These are phyloP conservation scores for Calephelis perditalis DNA, from an alignment of 2,888 invertebrate species.

Conservation along the genomic window DNA sequence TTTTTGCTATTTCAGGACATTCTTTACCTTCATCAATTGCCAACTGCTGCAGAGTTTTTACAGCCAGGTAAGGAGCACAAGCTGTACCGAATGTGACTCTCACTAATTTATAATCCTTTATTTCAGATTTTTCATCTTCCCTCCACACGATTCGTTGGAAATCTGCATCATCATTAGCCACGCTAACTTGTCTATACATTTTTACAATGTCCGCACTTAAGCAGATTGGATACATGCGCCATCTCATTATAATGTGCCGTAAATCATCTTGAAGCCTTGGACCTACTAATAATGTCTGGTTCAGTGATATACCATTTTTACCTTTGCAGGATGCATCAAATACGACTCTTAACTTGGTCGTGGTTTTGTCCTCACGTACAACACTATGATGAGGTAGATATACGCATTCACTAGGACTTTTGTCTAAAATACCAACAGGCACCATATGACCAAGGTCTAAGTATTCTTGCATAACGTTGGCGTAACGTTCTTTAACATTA, in stretches of 20 bases:
- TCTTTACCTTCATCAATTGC: background rate
- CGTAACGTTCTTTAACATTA: slow-evolving; percentile 1
- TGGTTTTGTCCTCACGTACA: slow-evolving; percentile 29
- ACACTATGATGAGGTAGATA: slow-evolving; percentile 38
- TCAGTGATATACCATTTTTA: background rate
- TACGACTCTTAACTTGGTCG: slow-evolving; percentile 34
- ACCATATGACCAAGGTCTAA: slow-evolving; percentile 16
- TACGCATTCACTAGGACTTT: slow-evolving; percentile 12
- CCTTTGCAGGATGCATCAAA: slow-evolving; percentile 25
- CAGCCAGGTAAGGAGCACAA: slow-evolving; percentile 14
- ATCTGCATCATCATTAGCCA: background rate
- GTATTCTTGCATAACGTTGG: slow-evolving; percentile 14
- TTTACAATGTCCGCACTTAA: background rate
- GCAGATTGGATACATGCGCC: background rate
- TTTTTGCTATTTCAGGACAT: slow-evolving; percentile 6
- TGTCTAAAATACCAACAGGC: background rate
- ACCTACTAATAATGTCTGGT: background rate
- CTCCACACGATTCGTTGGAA: slow-evolving; percentile 14
- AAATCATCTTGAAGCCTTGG: slow-evolving; percentile 1
- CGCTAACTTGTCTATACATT: background rate
- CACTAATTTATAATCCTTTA: slow-evolving; percentile 1
- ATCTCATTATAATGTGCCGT: background rate
- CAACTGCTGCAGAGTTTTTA: slow-evolving; percentile 1
- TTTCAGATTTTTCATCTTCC: background rate
- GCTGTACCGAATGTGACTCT: slow-evolving; percentile 14